Evolutionary conservation across 2,888 invertebrate species (phyloP), one percentile per base, ranked within the genome.

Genomic region (Drosophila nr. fundita): DNA sequence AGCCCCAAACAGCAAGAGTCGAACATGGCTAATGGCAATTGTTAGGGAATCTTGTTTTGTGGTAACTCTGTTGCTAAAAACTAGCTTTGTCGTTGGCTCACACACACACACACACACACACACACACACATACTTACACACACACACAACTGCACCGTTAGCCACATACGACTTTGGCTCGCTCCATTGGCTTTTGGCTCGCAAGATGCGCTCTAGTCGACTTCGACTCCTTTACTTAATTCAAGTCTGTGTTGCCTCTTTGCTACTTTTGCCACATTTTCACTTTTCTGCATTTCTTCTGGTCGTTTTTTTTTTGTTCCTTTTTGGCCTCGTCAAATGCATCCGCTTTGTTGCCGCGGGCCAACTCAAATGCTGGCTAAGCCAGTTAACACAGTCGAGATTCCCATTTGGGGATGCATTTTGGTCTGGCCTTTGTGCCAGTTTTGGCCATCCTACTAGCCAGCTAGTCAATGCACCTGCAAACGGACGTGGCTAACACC

Each of bases 11-110:
- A 67, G 70, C 70, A 70, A 71, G 66, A 70, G 53, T 63, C 65
- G 59, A 72, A 77, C 72, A 78, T 82, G 68, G 80, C 82, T 83
- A 82, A 82, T 82, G 72, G 78, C 82, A 77, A 82, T 78, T 83
- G 84, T 82, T 84, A 75, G 84, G 70, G 84, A 80, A 80, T 84
- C 84, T 82, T 75, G 84, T 82, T 84, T 84, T 82, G 77, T 50
- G 72, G 75, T 71, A 49, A 45, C 29, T 29, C 27, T 27, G 11
- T 58, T 58, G 61, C 36, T 36, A 57, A 58, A 73, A 67, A 73
- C 73, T 61, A 64, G 70, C 71, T 53, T 58, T 57, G 36, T 38
- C 61, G 72, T 57, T 73, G 59, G 58, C 62, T 13, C 62, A 21
- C 42, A 55, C 48, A 57, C 48, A 50, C 40, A 63, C 27, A 38